Base-by-base conservation (phyloP, 2,797 vertebrate genomes). In the Rhinatrema bivittatum region DNA sequence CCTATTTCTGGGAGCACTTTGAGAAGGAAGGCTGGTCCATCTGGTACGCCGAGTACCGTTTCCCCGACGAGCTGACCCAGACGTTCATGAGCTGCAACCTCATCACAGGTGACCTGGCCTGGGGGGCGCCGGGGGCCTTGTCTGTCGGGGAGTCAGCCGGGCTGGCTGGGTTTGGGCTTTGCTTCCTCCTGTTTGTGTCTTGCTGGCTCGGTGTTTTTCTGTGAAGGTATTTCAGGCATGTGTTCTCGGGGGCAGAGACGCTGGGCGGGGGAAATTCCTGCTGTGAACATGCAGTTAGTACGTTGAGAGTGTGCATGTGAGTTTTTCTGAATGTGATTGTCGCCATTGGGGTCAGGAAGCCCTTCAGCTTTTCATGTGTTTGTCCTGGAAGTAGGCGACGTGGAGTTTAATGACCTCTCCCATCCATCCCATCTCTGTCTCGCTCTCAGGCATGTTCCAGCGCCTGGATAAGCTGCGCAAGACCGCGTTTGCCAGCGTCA, bases 41-140 rank as follows among this genome's bases (percentile, higher is more conserved):
- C 62, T 96, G 93, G 93, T 90, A 77, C n/a, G 24, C 74, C 0
- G 74, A 91, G 46, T 97, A 96, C 74, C 86, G 88, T 23, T 96
- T 79, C 65, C 77, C 89, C 0, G 74, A 88, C 1, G 92, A 97
- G 64, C 87, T 97, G 3, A 68, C 78, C 19, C 84, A 79, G 53
- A 69, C 84, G 39, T 97, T 96, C 74, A 97, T 89, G 88, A 95
- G 92, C 70, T 96, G 92, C 78, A 97, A 96, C 72, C 89, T 97
- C 27, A 96, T 96, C 73, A 84, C 87, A 22, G 92, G 93, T 93
- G 33, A 45, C 48, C 4, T 22, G 45, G 4, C 14, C n/a, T 5
- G 11, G 11, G n/a, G 32, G 7, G 1, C 20, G 9, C 11, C 15
- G 25, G n/a, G n/a, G n/a, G 19, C 3, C 7, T 8, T 11, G n/a